Evolutionary conservation across 37 sponge, comb jelly and placozoan species (phyloP).

Genomic region (Haliclona indistincta): DNA sequence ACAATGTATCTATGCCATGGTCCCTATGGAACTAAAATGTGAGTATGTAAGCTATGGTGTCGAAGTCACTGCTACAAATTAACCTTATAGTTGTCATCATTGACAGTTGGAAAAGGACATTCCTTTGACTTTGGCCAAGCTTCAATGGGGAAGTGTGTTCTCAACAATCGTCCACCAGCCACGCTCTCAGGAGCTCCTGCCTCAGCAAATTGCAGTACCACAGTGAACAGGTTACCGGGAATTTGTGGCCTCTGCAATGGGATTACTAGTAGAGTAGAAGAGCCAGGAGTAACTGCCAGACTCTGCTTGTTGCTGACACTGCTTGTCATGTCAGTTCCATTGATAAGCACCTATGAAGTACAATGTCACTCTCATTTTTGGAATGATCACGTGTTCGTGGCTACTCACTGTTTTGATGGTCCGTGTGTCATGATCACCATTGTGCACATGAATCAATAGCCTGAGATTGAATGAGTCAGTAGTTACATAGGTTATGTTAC

Average conservation of each 20-base stretch:
- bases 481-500: constrained; percentile 65
- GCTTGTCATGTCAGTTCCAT: constrained; percentile 41
- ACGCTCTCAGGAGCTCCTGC: constrained; percentile 20
- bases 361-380: background rate
- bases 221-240: constrained; percentile 48
- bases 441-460: constrained; percentile 57
- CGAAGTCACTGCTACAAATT: background rate
- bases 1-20: constrained; percentile 65
- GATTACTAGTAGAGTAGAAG: constrained; percentile 42
- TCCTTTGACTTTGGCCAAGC: constrained; percentile 57
- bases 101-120: constrained; percentile 67
- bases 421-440: constrained; percentile 32
- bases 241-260: constrained; percentile 14
- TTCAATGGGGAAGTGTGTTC: constrained; percentile 61
- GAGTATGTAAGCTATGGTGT: background rate
- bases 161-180: constrained; percentile 44
- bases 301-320: constrained; percentile 42
- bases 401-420: constrained; percentile 25
- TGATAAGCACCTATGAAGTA: constrained; percentile 49
- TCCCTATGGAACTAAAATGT: constrained; percentile 33
- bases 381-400: background rate
- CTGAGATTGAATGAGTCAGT: constrained; percentile 25
- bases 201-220: constrained; percentile 50
- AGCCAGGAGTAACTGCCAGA: constrained; percentile 27
- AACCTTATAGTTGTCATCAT: constrained; percentile 60